Evolutionary conservation across 1,140 invertebrate species (phyloP).

Genomic region (Orussus abietinus): DNA sequence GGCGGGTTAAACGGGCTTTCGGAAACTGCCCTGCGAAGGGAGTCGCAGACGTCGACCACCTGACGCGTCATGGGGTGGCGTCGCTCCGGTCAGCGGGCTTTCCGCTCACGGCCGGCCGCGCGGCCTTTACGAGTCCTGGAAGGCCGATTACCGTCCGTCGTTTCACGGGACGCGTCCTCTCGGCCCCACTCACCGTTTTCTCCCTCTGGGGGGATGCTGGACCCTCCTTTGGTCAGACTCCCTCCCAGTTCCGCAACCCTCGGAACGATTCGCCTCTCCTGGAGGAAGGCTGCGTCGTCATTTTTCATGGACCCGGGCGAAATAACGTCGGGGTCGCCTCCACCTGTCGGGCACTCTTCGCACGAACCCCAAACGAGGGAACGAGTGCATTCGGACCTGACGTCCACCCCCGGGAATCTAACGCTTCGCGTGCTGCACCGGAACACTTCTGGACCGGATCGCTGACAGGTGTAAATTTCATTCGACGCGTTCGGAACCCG

Average conservation of each 20-base stretch:
- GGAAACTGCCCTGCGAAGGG: slow-evolving; percentile 28
- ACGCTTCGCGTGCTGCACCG: too few species aligned
- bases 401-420: too few species aligned
- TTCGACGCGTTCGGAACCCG: too few species aligned
- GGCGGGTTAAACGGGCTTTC: too few species aligned
- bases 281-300: slow-evolving; percentile 49
- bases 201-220: slow-evolving; percentile 6
- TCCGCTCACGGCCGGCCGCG: slow-evolving; percentile 30
- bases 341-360: too few species aligned
- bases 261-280: slow-evolving; percentile 27
- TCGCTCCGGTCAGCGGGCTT: slow-evolving; percentile 29
- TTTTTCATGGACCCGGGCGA: slow-evolving; percentile 49
- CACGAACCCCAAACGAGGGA: too few species aligned
- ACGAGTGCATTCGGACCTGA: too few species aligned
- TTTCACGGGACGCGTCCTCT: slow-evolving; percentile 13
- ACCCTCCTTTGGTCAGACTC: slow-evolving; percentile 23
- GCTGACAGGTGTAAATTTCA: too few species aligned
- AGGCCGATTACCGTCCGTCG: slow-evolving; percentile 36
- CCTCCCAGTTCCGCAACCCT: slow-evolving; percentile 28
- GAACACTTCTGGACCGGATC: too few species aligned
- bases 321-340: too few species aligned
- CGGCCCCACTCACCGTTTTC: slow-evolving; percentile 8
- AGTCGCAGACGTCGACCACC: slow-evolving; percentile 25
- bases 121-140: slow-evolving; percentile 39
- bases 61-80: slow-evolving; percentile 35